Base-by-base conservation (phyloP, 2,113 vertebrate species). In the Nesogale talazaci region DNA sequence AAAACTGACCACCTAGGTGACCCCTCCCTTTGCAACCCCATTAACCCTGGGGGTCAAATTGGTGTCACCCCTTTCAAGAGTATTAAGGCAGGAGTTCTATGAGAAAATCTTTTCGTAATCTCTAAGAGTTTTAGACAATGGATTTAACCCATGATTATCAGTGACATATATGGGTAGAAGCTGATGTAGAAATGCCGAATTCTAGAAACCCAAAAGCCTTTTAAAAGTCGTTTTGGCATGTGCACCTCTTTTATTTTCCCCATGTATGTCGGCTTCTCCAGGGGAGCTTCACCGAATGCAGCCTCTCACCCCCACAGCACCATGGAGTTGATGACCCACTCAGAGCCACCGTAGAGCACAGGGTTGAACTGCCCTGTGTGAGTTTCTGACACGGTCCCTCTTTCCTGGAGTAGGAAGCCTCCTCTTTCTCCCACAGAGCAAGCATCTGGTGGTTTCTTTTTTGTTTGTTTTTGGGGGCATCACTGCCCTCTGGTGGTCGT, bases 101-200 rank as follows among this genome's bases (percentile, higher is more conserved):
- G 89, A 27, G 23, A 91, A 84, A 86, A 61, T 72, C 80, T 29
- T 84, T 9, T 84, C 90, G 75, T 72, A 52, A 52, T 52, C 46
- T 52, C 88, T 92, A 8, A n/a, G 69, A 70, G 22, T 31, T 94
- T 89, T 86, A 52, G 82, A 61, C 75, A 79, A 23, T 91, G n/a
- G 29, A 65, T n/a, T 89, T 84, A 78, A 92, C 20, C 27, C 31
- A 12, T 61, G 15, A 56, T 63, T 67, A 7, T 85, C 82, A 77
- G 40, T 75, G 46, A n/a, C 34, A 29, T 74, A 2, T 69, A 76
- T 56, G n/a, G 56, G 27, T 76, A 46, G 59, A 14, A 92, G 79
- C 69, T 29, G 1, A 36, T 34, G 16, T 69, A 31, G 74, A 56
- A 14, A 70, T 25, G 56, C 34, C 17, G 42, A 72, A 72, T 12